Evolutionary conservation across 2,888 invertebrate species (phyloP), one percentile per base, ranked within the genome.

Genomic region (Aromia moschata): DNA sequence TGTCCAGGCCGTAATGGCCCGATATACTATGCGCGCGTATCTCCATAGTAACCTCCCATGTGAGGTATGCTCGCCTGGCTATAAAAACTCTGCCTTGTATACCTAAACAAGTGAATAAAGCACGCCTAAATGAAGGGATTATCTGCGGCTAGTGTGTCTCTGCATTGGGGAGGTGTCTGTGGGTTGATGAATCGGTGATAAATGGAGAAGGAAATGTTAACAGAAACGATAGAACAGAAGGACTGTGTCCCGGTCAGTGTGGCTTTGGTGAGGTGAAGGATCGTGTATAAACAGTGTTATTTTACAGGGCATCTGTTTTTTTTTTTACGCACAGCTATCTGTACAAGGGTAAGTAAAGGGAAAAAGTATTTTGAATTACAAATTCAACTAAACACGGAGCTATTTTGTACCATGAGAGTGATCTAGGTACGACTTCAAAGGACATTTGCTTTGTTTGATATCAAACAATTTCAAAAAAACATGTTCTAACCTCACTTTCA

Each of bases 61-160:
- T 77, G 75, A 44, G 75, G 71, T 67, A 74, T 71, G 70, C 77
- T 79, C 65, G 77, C 63, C 67, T 80, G 80, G 70, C 79, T 80
- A 75, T 81, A 81, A 80, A 79, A 81, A 74, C 78, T 78, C 76
- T 81, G 81, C 68, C 79, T 74, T 65, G 79, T 76, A 77, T 79
- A 81, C 81, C 81, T 81, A 75, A 69, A 77, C 69, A 74, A 74
- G 70, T 63, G 63, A 64, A 70, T 46, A 70, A 69, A 71, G 65
- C 68, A 66, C 61, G 62, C 49, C 58, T 55, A 64, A 56, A 64
- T 65, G 54, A 62, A 53, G 56, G 62, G 45, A 56, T 40, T 36
- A 49, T 49, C 33, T 3, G 57, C 18, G 14, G 36, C 40, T 17
- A 17, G 15, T 30, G 51, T 49, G 57, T 37, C 43, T 20, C 43